Conservation (phyloP, 2,113 vertebrate genomes). For the Stomatorhinus ivindoensis region DNA sequence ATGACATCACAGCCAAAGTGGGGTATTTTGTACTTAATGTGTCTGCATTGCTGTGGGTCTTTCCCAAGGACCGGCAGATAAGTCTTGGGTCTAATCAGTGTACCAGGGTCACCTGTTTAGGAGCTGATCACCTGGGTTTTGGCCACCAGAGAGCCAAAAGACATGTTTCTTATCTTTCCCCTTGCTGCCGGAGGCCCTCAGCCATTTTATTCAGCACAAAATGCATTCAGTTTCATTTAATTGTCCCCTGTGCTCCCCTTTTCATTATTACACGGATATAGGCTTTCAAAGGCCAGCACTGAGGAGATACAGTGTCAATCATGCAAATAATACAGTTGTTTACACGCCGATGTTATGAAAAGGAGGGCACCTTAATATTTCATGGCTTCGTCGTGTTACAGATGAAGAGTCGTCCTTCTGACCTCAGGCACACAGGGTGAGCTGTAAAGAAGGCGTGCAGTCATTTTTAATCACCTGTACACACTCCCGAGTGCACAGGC, state of each 20-base stretch:
- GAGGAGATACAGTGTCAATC: slow-evolving; percentile 41
- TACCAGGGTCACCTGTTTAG: background rate
- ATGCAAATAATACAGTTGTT: slow-evolving; percentile 57
- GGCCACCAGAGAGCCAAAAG: background rate
- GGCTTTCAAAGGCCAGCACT: slow-evolving; percentile 43
- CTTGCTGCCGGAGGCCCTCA: background rate
- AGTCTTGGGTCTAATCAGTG: background rate
- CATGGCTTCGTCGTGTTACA: slow-evolving; percentile 58
- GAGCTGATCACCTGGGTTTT: background rate
- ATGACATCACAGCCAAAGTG: too few species aligned
- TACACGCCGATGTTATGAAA: slow-evolving; percentile 57
- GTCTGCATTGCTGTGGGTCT: background rate
- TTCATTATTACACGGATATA: slow-evolving; percentile 43
- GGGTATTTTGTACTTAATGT: background rate
- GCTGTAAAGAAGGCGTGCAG: slow-evolving; percentile 29
- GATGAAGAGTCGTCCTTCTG: slow-evolving; percentile 41
- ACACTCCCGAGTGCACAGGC: background rate
- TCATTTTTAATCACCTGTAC: slow-evolving; percentile 54
- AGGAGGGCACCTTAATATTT: slow-evolving; percentile 58
- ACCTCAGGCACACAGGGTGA: slow-evolving; percentile 45
- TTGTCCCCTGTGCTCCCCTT: slow-evolving; percentile 28
- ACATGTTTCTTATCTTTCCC: background rate
- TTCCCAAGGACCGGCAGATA: background rate
- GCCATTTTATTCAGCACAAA: background rate
- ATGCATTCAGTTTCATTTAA: slow-evolving; percentile 27